Evolutionary conservation across 2,888 invertebrate genomes (phyloP).

Genomic region (Torymus auratus): DNA sequence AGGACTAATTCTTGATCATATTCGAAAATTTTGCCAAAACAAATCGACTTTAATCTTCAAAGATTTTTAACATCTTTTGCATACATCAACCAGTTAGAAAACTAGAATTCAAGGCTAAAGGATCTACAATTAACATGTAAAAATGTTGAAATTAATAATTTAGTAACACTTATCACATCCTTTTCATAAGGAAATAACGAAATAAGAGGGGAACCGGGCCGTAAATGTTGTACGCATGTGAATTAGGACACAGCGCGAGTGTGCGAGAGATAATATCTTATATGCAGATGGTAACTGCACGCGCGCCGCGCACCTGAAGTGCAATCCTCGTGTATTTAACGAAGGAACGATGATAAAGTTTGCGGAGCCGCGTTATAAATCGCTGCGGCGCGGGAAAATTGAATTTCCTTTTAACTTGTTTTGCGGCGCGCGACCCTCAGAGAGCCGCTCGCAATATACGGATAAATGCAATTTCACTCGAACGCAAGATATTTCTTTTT

Average conservation of each 20-base stretch:
- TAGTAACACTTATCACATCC: not conserved
- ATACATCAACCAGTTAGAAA: too few relatives aligned
- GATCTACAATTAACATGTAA: too few relatives aligned
- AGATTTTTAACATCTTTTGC: too few relatives aligned
- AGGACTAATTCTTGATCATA: too few relatives aligned
- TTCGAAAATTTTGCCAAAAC: too few relatives aligned
- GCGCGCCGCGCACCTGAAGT: not conserved
- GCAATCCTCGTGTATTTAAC: conserved; percentile 28
- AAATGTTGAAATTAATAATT: too few relatives aligned
- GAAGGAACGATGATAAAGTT: conserved; percentile 32
- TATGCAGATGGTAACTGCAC: conserved; percentile 11
- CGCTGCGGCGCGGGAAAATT: not conserved
- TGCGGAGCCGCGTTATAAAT: not conserved
- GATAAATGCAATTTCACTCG: conserved; percentile 3
- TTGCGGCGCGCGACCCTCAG: not conserved
- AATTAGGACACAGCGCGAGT: conserved; percentile 5
- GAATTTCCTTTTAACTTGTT: conserved; percentile 20
- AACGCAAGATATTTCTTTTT: not conserved
- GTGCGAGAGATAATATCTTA: conserved; percentile 21
- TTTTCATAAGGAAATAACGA: not conserved
- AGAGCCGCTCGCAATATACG: not conserved
- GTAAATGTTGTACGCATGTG: conserved; percentile 9
- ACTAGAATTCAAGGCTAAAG: too few relatives aligned
- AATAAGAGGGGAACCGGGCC: conserved; percentile 14
- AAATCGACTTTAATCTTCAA: too few relatives aligned